Percentiles rank a stretch among this genome's conserved stretches.
phyloP scores from a whole-genome alignment of 2,797 vertebrate genomes.

The Pelochelys cantorii region DNA sequence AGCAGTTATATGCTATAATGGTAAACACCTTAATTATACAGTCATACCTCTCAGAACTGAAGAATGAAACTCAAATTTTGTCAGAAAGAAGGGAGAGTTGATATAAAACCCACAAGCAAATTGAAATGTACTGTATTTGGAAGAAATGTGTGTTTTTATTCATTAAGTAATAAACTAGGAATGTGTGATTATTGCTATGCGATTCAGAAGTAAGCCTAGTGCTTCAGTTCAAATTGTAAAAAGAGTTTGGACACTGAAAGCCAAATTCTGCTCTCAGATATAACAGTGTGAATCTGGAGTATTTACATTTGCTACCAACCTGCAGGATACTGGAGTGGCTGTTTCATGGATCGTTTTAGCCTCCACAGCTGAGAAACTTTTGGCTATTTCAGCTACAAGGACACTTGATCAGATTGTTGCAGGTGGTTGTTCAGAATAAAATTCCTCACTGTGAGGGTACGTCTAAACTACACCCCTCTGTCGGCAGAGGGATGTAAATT shows the following conservation, averaged over 20 bases:
- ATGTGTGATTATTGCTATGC: not conserved
- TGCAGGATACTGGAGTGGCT: not conserved
- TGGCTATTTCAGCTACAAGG: not conserved
- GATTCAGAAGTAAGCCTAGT: not conserved
- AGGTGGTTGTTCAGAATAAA: too few species aligned
- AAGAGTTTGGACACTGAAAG: not conserved
- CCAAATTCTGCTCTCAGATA: not conserved
- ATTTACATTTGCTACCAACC: not conserved
- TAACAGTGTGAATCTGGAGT: not conserved
- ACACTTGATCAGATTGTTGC: not conserved
- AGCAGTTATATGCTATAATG: not conserved
- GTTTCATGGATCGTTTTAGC: not conserved
- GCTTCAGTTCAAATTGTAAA: not conserved
- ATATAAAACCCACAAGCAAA: not conserved
- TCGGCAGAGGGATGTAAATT: too few species aligned
- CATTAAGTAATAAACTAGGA: not conserved
- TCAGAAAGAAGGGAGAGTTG: not conserved
- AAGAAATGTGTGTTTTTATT: rapidly evolving
- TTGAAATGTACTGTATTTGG: not conserved
- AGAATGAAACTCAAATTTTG: not conserved
- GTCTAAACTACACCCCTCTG: too few species aligned
- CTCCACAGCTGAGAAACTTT: not conserved
- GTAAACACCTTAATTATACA: not conserved
- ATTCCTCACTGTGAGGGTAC: too few species aligned
- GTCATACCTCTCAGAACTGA: not conserved